Evolutionary conservation across 92 coral and sea anemone genomes (phyloP).

Genomic region (Hydrozoanthus gracilis): DNA sequence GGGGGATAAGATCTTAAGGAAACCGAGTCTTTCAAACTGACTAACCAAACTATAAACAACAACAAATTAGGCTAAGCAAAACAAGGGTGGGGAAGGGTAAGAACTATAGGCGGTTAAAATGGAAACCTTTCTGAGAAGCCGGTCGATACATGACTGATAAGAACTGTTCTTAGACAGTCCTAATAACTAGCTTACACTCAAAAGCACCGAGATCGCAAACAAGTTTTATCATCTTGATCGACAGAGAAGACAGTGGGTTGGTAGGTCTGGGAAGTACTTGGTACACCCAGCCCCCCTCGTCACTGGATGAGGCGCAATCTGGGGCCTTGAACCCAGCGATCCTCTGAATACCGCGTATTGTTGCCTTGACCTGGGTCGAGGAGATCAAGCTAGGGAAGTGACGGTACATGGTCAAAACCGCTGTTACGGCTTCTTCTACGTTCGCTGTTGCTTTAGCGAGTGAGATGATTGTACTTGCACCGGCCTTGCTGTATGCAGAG

Average conservation of each 20-base stretch:
- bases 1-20: too few species aligned
- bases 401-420: constrained; percentile 43
- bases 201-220: background rate
- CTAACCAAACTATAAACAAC: too few species aligned
- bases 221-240: constrained; percentile 13
- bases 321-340: constrained; percentile 18
- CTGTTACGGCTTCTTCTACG: constrained; percentile 51
- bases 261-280: constrained; percentile 24
- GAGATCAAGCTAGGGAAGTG: constrained; percentile 62
- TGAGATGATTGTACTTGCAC: constrained; percentile 49
- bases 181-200: background rate
- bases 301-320: constrained; percentile 10
- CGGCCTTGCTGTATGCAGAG: constrained; percentile 45
- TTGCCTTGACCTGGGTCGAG: constrained; percentile 50
- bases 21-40: too few species aligned
- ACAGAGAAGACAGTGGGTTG: constrained; percentile 1
- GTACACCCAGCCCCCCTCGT: constrained; percentile 3
- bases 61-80: too few species aligned
- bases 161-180: background rate
- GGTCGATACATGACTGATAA: background rate
- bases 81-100: too few species aligned
- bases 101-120: too few species aligned
- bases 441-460: constrained; percentile 44
- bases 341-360: constrained; percentile 41
- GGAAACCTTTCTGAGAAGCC: too few species aligned